phyloP scores from a whole-genome alignment of 2,797 vertebrate species.

The Octomys mimax region DNA sequence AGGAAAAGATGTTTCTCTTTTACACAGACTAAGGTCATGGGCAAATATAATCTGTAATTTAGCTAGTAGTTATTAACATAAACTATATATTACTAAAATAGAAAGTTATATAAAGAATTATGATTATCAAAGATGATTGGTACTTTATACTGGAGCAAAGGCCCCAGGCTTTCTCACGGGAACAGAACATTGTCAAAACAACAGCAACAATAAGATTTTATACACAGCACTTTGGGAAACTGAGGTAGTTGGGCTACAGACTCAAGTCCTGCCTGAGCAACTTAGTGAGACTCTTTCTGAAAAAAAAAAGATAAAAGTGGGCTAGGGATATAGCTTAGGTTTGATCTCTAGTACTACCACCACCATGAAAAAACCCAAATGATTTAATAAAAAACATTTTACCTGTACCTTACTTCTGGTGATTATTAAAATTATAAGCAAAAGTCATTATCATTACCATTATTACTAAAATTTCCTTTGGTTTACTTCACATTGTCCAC shows the following conservation, averaged over 20 bases:
- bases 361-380: background rate
- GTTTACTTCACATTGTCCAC: background rate
- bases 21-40: background rate
- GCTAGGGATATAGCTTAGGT: background rate
- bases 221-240: background rate
- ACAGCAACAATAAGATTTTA: background rate
- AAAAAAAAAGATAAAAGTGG: background rate
- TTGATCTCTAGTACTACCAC: background rate
- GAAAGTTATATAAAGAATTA: constrained; percentile 38
- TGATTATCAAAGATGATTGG: constrained; percentile 3
- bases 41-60: constrained; percentile 38
- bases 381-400: constrained; percentile 19
- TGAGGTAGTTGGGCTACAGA: background rate
- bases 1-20: background rate
- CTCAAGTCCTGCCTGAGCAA: background rate
- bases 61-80: constrained; percentile 9
- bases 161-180: constrained; percentile 6
- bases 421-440: constrained; percentile 40
- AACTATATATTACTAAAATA: constrained; percentile 25
- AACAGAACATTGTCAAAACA: constrained; percentile 35
- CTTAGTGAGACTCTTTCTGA: background rate
- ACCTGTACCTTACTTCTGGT: constrained; percentile 35
- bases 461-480: background rate
- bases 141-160: constrained; percentile 22
- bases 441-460: background rate